Conservation (phyloP, 2,888 invertebrate species). For the Aspidiotus destructor region DNA sequence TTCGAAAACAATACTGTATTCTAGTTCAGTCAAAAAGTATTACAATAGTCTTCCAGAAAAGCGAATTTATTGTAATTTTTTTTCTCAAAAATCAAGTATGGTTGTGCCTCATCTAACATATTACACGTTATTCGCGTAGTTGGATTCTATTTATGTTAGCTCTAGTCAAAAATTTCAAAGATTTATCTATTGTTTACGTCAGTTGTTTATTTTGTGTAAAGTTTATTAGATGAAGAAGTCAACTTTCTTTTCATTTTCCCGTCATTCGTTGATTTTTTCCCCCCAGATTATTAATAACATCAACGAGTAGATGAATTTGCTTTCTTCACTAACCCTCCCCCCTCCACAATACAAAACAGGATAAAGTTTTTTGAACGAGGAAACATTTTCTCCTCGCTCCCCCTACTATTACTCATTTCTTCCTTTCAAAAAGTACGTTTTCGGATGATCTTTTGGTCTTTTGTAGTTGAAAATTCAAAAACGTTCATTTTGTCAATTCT, state of each 20-base stretch:
- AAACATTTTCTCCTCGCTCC: no score
- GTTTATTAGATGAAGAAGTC: not conserved
- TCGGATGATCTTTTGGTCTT: no score
- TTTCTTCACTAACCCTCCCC: no score
- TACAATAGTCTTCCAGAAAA: conserved; percentile 8
- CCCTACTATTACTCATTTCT: no score
- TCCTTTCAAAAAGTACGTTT: no score
- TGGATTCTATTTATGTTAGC: conserved; percentile 6
- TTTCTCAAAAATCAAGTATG: not conserved
- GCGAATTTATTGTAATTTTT: not conserved
- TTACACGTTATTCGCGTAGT: conserved; percentile 10
- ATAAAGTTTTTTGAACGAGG: no score
- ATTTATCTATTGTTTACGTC: not conserved
- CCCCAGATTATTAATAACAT: no score
- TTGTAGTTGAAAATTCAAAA: no score
- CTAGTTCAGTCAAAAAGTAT: not conserved
- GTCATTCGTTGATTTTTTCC: no score
- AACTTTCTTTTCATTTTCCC: conserved; percentile 1
- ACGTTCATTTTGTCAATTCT: no score
- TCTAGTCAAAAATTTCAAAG: conserved; percentile 26
- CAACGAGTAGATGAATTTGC: no score
- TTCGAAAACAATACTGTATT: not conserved
- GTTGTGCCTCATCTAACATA: conserved; percentile 13
- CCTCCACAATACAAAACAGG: no score
- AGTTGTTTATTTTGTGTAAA: not conserved